These are phyloP conservation scores for Oligia latruncula DNA, from an alignment of 2,888 invertebrate species.

Conservation along the genomic window DNA sequence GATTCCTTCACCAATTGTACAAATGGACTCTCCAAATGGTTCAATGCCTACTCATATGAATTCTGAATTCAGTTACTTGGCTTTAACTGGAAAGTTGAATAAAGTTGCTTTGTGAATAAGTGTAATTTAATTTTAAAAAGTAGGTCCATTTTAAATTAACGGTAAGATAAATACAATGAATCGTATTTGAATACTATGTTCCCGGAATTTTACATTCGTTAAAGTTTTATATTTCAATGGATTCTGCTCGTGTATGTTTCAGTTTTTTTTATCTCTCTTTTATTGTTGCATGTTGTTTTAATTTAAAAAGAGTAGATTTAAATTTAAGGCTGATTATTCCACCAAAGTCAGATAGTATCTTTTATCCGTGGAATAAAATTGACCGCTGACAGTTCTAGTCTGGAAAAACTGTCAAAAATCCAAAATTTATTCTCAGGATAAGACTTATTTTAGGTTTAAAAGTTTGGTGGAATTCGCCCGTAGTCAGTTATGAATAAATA, in stretches of 20 bases:
- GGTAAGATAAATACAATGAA: slow-evolving; percentile 24
- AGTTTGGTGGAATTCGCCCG: too few relatives aligned
- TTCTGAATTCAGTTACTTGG: neutral
- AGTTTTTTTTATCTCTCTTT: neutral
- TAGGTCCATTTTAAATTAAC: slow-evolving; percentile 20
- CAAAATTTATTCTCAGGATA: too few relatives aligned
- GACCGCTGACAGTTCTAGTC: too few relatives aligned
- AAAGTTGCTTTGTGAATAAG: slow-evolving; percentile 17
- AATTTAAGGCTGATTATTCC: neutral
- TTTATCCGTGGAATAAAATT: too few relatives aligned
- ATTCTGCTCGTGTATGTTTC: neutral
- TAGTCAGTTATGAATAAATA: too few relatives aligned
- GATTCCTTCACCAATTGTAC: slow-evolving; percentile 40
- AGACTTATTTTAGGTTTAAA: too few relatives aligned
- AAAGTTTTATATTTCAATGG: slow-evolving; percentile 39
- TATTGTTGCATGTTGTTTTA: neutral
- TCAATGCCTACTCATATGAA: slow-evolving; percentile 10
- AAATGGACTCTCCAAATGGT: slow-evolving; percentile 25
- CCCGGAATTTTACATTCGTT: slow-evolving; percentile 29
- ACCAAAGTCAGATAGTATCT: too few relatives aligned
- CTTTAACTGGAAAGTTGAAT: slow-evolving; percentile 3
- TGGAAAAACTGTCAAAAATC: too few relatives aligned
- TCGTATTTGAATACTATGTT: slow-evolving; percentile 10
- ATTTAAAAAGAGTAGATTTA: neutral
- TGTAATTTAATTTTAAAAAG: slow-evolving; percentile 5